Conservation (phyloP, 2,113 vertebrate species). For the Falcunculus frontatus region DNA sequence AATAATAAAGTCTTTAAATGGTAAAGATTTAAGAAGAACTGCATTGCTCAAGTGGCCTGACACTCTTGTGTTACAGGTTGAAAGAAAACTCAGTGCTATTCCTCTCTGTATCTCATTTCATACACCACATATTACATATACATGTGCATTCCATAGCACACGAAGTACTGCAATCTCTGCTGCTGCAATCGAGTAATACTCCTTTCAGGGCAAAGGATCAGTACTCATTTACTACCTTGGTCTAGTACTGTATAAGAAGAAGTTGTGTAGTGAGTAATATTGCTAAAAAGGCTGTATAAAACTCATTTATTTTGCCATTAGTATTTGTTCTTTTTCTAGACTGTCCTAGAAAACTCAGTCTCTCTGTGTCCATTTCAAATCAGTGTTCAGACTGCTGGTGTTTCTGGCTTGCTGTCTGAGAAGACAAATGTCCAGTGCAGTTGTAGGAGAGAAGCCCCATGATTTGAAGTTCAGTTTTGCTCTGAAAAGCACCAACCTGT, state of each 20-base stretch:
- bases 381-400: constrained; percentile 44
- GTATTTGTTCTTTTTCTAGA: neutral
- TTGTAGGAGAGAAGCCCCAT: neutral
- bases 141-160: neutral
- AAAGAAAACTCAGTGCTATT: neutral
- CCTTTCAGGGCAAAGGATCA: neutral
- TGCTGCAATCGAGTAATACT: neutral
- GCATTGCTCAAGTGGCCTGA: neutral
- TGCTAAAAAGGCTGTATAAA: neutral
- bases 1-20: neutral
- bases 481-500: neutral
- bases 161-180: neutral
- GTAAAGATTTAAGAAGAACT: neutral
- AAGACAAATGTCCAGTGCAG: neutral
- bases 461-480: neutral
- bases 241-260: neutral
- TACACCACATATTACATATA: neutral
- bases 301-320: neutral
- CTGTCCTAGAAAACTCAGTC: constrained; percentile 56
- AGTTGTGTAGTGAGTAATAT: too few relatives aligned
- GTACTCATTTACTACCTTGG: neutral
- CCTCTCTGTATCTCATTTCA: neutral
- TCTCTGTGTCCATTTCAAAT: constrained; percentile 26
- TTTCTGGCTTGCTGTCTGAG: constrained; percentile 60
- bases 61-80: neutral